These are phyloP conservation scores for Philypnodon macrostomus DNA, from an alignment of 2,797 vertebrate genomes.

Conservation along the genomic window DNA sequence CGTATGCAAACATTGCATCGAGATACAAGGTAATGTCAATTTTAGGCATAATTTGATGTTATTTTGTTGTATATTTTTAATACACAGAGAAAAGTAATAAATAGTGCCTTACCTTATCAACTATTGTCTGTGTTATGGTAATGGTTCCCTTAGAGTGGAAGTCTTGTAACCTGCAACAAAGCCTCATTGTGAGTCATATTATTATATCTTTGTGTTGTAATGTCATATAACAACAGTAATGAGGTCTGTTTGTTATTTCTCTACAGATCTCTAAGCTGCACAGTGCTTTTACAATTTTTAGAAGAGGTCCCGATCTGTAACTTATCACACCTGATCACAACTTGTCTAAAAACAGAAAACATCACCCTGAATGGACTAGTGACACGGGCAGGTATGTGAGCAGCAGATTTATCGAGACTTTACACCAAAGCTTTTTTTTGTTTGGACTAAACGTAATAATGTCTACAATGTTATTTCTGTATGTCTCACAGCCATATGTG, in stretches of 20 bases:
- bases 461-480: slow-evolving; percentile 3
- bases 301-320: slow-evolving; percentile 31
- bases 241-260: slow-evolving; percentile 5
- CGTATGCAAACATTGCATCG: slow-evolving; percentile 20
- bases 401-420: too few species aligned
- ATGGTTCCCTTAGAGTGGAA: slow-evolving; percentile 33
- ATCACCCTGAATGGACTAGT: slow-evolving; percentile 32
- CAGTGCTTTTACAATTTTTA: slow-evolving; percentile 42
- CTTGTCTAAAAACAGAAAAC: slow-evolving; percentile 6
- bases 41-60: too few species aligned
- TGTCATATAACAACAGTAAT: not conserved
- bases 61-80: too few species aligned
- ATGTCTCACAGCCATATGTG: slow-evolving; percentile 60
- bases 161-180: slow-evolving; percentile 16
- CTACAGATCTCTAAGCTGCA: slow-evolving; percentile 32
- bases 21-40: slow-evolving; percentile 47
- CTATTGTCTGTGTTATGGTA: not conserved
- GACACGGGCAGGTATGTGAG: slow-evolving; percentile 59
- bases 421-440: too few species aligned
- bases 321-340: slow-evolving; percentile 24
- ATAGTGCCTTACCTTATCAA: too few species aligned
- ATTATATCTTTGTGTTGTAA: not conserved
- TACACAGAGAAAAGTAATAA: too few species aligned
- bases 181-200: slow-evolving; percentile 41
- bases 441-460: too few species aligned